Base-by-base conservation (phyloP, 1,140 invertebrate genomes). In the Steinernema feltiae region DNA sequence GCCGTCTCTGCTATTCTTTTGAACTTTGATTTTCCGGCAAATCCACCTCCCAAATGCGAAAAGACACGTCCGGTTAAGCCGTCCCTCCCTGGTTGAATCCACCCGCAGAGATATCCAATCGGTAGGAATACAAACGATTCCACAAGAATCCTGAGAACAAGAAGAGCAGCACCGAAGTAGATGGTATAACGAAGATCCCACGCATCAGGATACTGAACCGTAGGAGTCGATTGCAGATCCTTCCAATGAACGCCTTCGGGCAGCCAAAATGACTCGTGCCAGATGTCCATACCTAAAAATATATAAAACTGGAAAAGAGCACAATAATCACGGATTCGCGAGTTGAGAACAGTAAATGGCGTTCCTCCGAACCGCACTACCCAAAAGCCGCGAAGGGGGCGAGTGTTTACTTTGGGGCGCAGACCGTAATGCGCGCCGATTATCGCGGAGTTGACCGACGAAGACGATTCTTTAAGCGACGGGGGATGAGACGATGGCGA, bases 1-100 rank as follows among this genome's bases (percentile, higher is more conserved):
- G 80, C 83, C 35, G 84, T 86, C 70, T 85, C 84, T 1, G 84
- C 82, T 21, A 85, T 84, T 72, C 82, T 72, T 69, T 83, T 86
- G 77, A 86, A 84, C 70, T 85, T 83, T 71, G 46, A 77, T 21
- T 80, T 74, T 18, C 81, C 81, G 24, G 79, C 72, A 27, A 82
- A 74, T 35, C 30, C 72, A 24, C 71, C 71, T 63, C 31, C 70
- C 27, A 81, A 63, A 73, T 82, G 82, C 1, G 32, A 21, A 0
- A 71, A 7, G 30, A 81, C 74, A 2, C 71, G 35, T 12, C 53
- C 53, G 7, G 15, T 41, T 73, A 71, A 41, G 70, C 35, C 35
- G 72, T 73, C 18, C 15, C 71, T 74, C 30, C 72, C 70, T 76
- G 78, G 46, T 32, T 80, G 35, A n/a, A 83, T 78, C 80, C 83